Percentiles rank a stretch among this genome's conserved stretches.
Conservation (phyloP, 1,140 invertebrate species). For the Solenopsis fugax region DNA sequence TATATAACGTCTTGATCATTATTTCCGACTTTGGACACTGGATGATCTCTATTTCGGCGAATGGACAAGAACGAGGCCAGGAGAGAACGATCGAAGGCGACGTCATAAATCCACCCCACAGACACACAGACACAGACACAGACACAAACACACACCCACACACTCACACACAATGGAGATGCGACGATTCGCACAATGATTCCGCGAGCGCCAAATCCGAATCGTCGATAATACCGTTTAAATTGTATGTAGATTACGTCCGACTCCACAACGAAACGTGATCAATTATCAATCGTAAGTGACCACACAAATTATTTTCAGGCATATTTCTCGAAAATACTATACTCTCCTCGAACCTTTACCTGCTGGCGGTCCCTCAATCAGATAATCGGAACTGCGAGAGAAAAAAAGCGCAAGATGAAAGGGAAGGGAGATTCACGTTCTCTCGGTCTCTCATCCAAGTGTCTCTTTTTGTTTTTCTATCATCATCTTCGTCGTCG, state of each 20-base stretch:
- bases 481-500: neutral
- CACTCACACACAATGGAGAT: neutral
- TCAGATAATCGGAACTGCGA: neutral
- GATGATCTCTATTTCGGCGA: conserved; percentile 27
- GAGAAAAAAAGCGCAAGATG: neutral
- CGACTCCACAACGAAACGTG: neutral
- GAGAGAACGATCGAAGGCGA: conserved; percentile 20
- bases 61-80: conserved; percentile 44
- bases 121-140: no score
- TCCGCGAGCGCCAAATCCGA: neutral
- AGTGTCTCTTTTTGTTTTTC: neutral
- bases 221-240: neutral
- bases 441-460: neutral
- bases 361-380: neutral
- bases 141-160: no score
- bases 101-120: neutral
- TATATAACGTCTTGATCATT: conserved; percentile 55
- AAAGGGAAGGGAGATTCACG: conserved; percentile 6
- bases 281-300: neutral
- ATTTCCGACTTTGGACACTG: conserved; percentile 38
- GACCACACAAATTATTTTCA: neutral
- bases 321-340: neutral
- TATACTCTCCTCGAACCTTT: neutral
- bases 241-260: neutral
- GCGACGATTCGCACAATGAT: neutral